Conservation (phyloP, 1,140 invertebrate genomes). For the Caenorhabditis elegans region DNA sequence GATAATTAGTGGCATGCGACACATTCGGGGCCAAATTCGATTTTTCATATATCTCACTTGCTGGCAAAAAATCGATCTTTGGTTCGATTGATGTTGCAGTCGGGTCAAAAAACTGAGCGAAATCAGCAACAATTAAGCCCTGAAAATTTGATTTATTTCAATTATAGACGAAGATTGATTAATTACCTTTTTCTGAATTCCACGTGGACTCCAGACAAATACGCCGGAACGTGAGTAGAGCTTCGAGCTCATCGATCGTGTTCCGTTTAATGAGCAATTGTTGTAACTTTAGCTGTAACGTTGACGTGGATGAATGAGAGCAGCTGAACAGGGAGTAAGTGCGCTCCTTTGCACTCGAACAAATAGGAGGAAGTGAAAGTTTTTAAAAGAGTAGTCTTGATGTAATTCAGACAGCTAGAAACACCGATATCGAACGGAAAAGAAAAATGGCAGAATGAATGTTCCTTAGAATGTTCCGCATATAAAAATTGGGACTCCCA, state of each 20-base stretch:
- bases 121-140: conserved; percentile 15
- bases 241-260: conserved; percentile 6
- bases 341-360: no score
- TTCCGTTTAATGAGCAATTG: background rate
- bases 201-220: conserved; percentile 17
- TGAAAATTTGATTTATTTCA: background rate
- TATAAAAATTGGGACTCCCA: no score
- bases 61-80: background rate
- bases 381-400: no score
- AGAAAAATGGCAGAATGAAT: no score
- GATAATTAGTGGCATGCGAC: background rate
- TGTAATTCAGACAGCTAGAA: no score
- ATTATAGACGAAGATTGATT: background rate
- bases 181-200: background rate
- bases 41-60: background rate
- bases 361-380: no score
- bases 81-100: background rate
- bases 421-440: no score
- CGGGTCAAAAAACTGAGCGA: conserved; percentile 23
- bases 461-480: no score
- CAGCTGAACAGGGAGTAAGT: no score
- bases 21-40: background rate
- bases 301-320: no score
- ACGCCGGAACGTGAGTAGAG: conserved; percentile 4
- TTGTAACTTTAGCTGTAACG: no score